Evolutionary conservation across 2,888 invertebrate species (phyloP).

Genomic region (Megaustenia siamemsis): DNA sequence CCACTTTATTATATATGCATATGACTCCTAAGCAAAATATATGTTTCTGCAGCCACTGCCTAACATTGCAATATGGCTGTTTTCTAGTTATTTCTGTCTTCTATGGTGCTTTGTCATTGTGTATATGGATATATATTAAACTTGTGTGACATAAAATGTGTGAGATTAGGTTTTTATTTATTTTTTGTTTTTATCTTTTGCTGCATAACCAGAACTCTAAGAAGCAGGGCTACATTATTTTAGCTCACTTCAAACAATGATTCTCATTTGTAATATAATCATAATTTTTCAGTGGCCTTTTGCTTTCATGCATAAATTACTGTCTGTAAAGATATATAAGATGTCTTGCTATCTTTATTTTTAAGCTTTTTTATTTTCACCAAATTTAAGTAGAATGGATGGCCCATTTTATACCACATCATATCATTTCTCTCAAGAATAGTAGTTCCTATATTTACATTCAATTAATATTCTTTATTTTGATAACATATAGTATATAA

Average conservation of each 20-base stretch:
- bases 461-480: no score
- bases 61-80: neutral
- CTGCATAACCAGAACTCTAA: neutral
- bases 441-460: no score
- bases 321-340: neutral
- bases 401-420: no score
- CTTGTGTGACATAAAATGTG: neutral
- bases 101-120: neutral
- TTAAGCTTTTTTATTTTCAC: neutral
- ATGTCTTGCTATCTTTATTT: neutral
- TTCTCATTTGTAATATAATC: neutral
- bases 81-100: no score
- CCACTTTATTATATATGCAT: no score
- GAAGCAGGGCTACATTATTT: neutral
- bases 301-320: neutral
- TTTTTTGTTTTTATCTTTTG: neutral
- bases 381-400: no score
- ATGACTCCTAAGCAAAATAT: neutral
- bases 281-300: neutral
- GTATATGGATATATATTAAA: neutral
- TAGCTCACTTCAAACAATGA: neutral
- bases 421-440: no score
- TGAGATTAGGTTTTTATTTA: neutral
- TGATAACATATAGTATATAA: no score
- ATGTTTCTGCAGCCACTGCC: neutral